Conservation (phyloP, 2,113 vertebrate genomes). For the Chaenocephalus aceratus region DNA sequence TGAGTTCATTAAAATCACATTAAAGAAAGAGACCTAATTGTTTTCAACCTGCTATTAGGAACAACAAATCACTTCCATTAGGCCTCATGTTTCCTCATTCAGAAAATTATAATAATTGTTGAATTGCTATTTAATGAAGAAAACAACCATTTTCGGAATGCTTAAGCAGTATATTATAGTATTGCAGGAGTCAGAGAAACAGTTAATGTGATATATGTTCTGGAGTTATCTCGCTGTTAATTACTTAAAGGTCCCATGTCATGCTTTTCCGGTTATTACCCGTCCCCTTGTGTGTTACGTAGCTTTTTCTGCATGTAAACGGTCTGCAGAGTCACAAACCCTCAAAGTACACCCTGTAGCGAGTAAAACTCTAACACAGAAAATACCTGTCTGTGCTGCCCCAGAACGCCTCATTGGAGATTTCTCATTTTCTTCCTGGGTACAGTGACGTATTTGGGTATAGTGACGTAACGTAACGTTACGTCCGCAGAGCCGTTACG, state of each 20-base stretch:
- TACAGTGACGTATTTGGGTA: no score
- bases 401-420: no score
- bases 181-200: neutral
- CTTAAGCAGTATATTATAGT: conserved; percentile 10
- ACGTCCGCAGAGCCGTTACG: no score
- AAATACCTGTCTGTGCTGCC: no score
- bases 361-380: no score
- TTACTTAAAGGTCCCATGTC: neutral
- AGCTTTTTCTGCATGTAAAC: no score
- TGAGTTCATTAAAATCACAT: conserved; percentile 68
- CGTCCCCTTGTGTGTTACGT: no score
- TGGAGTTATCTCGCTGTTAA: neutral
- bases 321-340: no score
- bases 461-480: no score
- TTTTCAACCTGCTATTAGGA: conserved; percentile 33
- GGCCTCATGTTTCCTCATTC: neutral
- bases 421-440: no score
- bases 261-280: no score
- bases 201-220: neutral
- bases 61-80: conserved; percentile 26
- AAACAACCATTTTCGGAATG: conserved; percentile 1
- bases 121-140: conserved; percentile 31
- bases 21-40: conserved; percentile 56
- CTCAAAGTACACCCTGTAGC: no score
- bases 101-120: neutral